Conservation (phyloP, 2,113 vertebrate genomes). For the Austrofundulus limnaeus region DNA sequence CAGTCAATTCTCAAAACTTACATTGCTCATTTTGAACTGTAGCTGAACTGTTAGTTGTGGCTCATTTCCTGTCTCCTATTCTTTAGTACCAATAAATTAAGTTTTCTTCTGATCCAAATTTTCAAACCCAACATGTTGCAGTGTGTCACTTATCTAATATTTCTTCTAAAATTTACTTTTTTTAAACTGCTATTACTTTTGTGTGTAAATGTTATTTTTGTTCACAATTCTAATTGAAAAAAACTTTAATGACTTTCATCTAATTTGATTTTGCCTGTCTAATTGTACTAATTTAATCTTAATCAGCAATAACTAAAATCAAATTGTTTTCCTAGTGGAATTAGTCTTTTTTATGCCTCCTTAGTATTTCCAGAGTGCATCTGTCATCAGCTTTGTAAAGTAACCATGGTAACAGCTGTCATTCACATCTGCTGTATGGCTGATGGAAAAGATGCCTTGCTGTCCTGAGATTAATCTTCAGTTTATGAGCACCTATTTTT, state of each 20-base stretch:
- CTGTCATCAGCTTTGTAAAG: background rate
- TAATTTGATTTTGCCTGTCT: background rate
- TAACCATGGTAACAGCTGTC: background rate
- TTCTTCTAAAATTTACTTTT: background rate
- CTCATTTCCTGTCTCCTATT: no score
- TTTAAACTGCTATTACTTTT: background rate
- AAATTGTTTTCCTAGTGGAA: background rate
- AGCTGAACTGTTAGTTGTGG: no score
- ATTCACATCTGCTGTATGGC: background rate
- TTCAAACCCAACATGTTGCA: background rate
- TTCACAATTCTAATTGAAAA: background rate
- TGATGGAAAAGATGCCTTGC: background rate
- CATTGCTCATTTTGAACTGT: no score
- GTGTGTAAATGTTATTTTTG: background rate
- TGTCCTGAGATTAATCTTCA: background rate
- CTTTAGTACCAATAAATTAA: no score
- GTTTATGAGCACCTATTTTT: background rate
- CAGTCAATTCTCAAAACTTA: no score
- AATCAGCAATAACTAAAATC: background rate
- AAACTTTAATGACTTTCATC: background rate
- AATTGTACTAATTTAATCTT: background rate
- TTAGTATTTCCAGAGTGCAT: background rate
- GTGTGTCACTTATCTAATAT: background rate
- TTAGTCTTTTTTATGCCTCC: background rate
- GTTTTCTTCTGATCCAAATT: background rate